Evolutionary conservation across 64 coral and sea anemone genomes (phyloP).

Genomic region (Actinia tenebrosa): DNA sequence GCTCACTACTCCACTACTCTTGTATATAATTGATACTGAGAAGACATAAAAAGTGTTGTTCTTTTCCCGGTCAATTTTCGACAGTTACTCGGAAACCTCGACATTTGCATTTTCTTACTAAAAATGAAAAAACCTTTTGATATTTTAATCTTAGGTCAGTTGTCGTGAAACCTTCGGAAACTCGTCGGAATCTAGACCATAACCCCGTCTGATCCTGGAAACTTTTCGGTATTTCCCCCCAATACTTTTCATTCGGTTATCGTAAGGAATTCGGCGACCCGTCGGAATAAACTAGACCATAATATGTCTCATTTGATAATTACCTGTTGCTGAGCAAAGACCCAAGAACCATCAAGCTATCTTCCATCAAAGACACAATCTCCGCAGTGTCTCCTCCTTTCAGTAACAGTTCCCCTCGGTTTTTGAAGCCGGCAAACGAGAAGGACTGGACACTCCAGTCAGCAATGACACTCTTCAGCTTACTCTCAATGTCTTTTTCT

Average conservation of each 20-base stretch:
- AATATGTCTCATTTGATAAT: neutral
- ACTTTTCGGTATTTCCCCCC: neutral
- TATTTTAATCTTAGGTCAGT: too few relatives aligned
- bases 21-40: too few relatives aligned
- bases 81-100: neutral
- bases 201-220: neutral
- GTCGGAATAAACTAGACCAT: neutral
- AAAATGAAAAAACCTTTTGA: too few relatives aligned
- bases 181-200: too few relatives aligned
- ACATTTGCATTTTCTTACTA: too few relatives aligned
- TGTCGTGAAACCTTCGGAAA: too few relatives aligned
- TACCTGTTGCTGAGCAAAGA: constrained; percentile 97
- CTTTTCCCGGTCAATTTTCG: neutral
- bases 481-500: constrained; percentile 94
- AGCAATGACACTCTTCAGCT: constrained; percentile 85
- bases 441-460: constrained; percentile 95
- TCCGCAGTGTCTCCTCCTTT: constrained; percentile 87
- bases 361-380: constrained; percentile 98
- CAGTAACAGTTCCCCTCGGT: constrained; percentile 85
- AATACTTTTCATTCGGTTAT: neutral
- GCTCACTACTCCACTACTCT: too few relatives aligned
- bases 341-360: constrained; percentile 94
- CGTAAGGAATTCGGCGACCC: neutral
- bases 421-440: constrained; percentile 85
- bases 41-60: neutral